Evolutionary conservation across 2,113 vertebrate genomes (phyloP).

Genomic region (Ellobius talpinus): DNA sequence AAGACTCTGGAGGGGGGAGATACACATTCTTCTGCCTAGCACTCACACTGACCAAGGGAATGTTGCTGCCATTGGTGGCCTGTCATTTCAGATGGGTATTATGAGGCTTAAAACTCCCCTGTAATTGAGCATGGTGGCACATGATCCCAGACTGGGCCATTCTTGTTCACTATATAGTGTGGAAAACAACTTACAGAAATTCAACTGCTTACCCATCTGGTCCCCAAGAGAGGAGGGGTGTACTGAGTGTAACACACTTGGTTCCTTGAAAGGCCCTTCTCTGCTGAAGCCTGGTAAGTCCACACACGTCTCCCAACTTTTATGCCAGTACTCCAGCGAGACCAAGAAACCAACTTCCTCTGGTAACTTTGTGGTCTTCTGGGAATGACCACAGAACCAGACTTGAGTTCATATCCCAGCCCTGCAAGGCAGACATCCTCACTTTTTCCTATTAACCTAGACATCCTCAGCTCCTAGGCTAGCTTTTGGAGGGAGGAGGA

Average conservation of each 20-base stretch:
- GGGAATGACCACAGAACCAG: background rate
- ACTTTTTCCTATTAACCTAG: background rate
- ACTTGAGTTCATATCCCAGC: background rate
- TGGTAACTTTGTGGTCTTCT: background rate
- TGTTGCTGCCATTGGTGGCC: background rate
- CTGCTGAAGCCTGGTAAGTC: background rate
- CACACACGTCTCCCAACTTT: background rate
- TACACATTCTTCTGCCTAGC: background rate
- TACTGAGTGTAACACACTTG: background rate
- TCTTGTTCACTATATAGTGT: background rate
- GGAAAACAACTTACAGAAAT: background rate
- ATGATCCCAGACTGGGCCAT: background rate
- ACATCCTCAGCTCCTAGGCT: background rate
- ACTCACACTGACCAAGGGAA: background rate
- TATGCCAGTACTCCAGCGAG: background rate
- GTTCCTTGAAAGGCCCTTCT: background rate
- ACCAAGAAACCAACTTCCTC: background rate
- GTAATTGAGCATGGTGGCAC: background rate
- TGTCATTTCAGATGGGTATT: slow-evolving; percentile 2
- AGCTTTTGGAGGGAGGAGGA: background rate
- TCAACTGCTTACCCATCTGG: background rate
- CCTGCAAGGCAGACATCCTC: background rate
- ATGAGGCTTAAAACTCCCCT: background rate
- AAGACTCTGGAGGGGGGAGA: background rate
- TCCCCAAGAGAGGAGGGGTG: background rate